A percentile compares a stretch with the other conserved stretches of the same genome.
Evolutionary conservation across 2,797 vertebrate genomes (phyloP).

Genomic region (Naso thynnoides): DNA sequence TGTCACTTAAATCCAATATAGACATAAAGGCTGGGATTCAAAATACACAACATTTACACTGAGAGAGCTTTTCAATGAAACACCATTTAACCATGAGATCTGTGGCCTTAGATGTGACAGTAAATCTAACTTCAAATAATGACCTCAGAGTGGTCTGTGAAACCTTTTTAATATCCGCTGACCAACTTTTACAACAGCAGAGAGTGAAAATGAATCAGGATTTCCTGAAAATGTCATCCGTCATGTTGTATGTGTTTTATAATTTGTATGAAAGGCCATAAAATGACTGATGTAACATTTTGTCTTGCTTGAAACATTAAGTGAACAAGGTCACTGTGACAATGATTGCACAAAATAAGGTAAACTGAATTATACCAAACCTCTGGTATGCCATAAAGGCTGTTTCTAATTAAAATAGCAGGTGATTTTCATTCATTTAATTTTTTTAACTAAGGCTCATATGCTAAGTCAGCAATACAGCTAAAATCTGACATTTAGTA

Average conservation of each 20-base stretch:
- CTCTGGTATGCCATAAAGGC: not conserved
- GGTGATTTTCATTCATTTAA: not conserved
- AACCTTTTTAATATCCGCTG: not conserved
- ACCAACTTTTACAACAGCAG: not conserved
- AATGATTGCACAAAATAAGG: not conserved
- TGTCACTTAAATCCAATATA: conserved; percentile 1
- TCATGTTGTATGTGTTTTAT: conserved; percentile 9
- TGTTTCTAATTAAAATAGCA: not conserved
- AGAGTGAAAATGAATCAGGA: not conserved
- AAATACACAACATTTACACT: not conserved
- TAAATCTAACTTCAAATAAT: conserved; percentile 24
- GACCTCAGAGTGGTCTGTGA: conserved; percentile 10
- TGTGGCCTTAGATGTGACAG: conserved; percentile 46
- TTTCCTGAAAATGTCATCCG: conserved; percentile 3
- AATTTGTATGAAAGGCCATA: not conserved
- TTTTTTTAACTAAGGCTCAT: not conserved
- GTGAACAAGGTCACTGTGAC: not conserved
- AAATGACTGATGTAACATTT: not conserved
- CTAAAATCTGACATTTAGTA: not conserved
- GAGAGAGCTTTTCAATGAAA: conserved; percentile 5
- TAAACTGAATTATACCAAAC: not conserved
- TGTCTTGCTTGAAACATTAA: not conserved
- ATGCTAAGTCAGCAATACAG: not conserved
- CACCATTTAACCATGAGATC: conserved; percentile 32
- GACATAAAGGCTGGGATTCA: conserved; percentile 11